Evolutionary conservation across 2,888 invertebrate species (phyloP).

Genomic region (Nomada lathburiana): DNA sequence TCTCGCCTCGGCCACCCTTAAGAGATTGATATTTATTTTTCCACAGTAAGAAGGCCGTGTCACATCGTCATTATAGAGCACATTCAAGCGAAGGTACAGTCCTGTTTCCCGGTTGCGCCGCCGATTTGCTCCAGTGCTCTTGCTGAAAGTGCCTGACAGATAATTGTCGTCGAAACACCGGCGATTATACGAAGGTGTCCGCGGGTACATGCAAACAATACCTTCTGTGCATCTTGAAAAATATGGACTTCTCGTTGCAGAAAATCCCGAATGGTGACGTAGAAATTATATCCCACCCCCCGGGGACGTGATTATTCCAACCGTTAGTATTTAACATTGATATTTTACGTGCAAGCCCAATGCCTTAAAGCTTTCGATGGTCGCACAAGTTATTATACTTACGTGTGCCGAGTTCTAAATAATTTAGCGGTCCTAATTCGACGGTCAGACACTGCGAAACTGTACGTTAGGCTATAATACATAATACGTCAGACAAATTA

Average conservation of each 20-base stretch:
- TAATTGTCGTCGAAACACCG: not conserved
- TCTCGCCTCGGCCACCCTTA: no score
- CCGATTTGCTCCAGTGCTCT: not conserved
- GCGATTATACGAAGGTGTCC: not conserved
- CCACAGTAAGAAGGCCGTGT: not conserved
- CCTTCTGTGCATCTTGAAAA: not conserved
- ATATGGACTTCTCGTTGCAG: not conserved
- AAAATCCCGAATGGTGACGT: not conserved
- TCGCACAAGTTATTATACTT: no score
- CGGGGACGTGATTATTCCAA: no score
- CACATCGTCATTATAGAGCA: not conserved
- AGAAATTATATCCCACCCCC: no score
- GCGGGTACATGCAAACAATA: not conserved
- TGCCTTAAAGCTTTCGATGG: no score
- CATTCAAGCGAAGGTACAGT: not conserved
- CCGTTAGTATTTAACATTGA: no score
- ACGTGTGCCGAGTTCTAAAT: no score
- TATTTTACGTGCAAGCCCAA: no score
- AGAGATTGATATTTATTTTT: not conserved
- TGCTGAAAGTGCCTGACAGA: not conserved
- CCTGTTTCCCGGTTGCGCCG: not conserved
- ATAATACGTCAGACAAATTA: no score
- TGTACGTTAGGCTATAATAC: no score
- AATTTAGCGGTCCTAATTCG: no score
- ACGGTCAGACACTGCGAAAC: no score